A percentile compares a stretch with the other conserved stretches of the same genome.
phyloP scores from a whole-genome alignment of 2,797 vertebrate species.

The Cephalopachus bancanus region DNA sequence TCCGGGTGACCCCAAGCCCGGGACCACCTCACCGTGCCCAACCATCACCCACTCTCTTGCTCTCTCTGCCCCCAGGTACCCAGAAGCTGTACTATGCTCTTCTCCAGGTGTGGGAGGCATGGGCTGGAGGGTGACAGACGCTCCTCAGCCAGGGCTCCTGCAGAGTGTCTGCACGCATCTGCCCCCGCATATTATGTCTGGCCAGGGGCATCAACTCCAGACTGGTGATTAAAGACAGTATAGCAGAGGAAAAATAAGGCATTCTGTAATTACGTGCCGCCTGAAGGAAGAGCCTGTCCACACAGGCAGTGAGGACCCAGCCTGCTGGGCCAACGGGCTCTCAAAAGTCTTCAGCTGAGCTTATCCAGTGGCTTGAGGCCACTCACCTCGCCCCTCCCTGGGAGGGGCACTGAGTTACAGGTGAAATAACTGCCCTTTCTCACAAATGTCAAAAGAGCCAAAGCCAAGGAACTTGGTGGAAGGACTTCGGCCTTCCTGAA shows the following conservation, averaged over 20 bases:
- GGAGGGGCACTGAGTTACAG: neutral
- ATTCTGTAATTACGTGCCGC: constrained; percentile 75
- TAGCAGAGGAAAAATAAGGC: constrained; percentile 20
- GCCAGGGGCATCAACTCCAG: constrained; percentile 54
- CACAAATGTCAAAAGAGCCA: no score
- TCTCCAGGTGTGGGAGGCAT: neutral
- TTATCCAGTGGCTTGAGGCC: neutral
- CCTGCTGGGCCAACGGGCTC: neutral
- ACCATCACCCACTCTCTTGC: neutral
- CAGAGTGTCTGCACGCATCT: neutral
- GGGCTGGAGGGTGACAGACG: neutral
- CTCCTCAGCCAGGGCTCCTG: neutral
- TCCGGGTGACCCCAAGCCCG: neutral
- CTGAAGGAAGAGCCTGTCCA: constrained; percentile 49
- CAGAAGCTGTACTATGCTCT: neutral
- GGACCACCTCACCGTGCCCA: neutral
- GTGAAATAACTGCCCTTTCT: neutral
- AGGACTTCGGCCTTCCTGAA: neutral
- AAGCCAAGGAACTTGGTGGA: no score
- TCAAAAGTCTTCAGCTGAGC: neutral
- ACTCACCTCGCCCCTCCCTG: neutral
- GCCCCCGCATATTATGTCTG: constrained; percentile 42
- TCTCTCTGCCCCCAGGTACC: neutral
- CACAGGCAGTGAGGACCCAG: constrained; percentile 13
- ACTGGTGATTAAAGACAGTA: constrained; percentile 67